phyloP scores from a whole-genome alignment of 2,797 vertebrate species.

The Melanotaenia nigrans region DNA sequence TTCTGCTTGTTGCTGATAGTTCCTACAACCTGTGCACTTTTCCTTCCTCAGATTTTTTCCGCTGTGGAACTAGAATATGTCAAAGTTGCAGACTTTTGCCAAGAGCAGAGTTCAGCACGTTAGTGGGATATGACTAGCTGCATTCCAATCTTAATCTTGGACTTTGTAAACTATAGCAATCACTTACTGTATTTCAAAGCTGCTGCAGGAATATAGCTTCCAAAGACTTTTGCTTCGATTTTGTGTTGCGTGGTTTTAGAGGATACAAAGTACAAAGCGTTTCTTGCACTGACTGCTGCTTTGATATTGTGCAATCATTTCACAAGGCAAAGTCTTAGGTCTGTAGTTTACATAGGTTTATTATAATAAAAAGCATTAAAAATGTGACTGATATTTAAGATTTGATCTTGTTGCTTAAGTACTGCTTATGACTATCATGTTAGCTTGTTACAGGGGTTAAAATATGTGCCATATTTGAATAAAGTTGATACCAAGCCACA shows the following conservation, averaged over 20 bases:
- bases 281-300: slow-evolving; percentile 59
- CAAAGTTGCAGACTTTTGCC: slow-evolving; percentile 27
- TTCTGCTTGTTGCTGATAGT: slow-evolving; percentile 61
- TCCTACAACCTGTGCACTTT: slow-evolving; percentile 62
- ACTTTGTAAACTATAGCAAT: slow-evolving; percentile 57
- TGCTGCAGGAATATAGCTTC: slow-evolving; percentile 63
- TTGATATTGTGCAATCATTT: slow-evolving; percentile 54
- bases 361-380: slow-evolving; percentile 56
- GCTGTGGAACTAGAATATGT: slow-evolving; percentile 56
- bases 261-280: slow-evolving; percentile 55
- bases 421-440: slow-evolving; percentile 55
- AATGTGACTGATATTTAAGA: slow-evolving; percentile 44
- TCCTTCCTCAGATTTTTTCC: slow-evolving; percentile 53
- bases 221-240: slow-evolving; percentile 66
- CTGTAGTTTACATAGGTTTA: slow-evolving; percentile 55
- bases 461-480: slow-evolving; percentile 58
- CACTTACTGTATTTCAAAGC: slow-evolving; percentile 59
- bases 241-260: slow-evolving; percentile 48
- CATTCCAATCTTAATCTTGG: slow-evolving; percentile 28
- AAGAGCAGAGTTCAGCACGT: slow-evolving; percentile 27
- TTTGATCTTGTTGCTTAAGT: slow-evolving; percentile 58
- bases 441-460: slow-evolving; percentile 37
- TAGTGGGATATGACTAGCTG: slow-evolving; percentile 24
- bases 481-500: slow-evolving; percentile 62
- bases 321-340: slow-evolving; percentile 42